Evolutionary conservation across 2,797 vertebrate species (phyloP), one percentile per base, ranked within the genome.

Genomic region (Rhinatrema bivittatum): DNA sequence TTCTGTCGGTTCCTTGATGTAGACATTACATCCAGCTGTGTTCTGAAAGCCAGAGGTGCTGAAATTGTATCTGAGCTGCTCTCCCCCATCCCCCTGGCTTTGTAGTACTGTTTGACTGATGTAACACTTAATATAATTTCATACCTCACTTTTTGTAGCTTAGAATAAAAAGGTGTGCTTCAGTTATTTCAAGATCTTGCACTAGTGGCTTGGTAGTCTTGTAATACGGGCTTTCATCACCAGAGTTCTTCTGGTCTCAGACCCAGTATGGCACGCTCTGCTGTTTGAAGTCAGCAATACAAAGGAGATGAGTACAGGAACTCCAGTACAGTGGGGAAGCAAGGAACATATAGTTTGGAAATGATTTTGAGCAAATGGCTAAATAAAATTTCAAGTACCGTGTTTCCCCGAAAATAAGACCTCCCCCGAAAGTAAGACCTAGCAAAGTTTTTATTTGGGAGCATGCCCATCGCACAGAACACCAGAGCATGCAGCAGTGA

Each of bases 1-100:
- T 68, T 78, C 75, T 68, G 75, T 78, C 80, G 79, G 64, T 62
- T 74, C 68, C 65, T 82, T 82, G 82, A 88, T 88, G 76, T 75
- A 86, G 83, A 87, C 65, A 79, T 75, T 81, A 73, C 61, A 78
- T 62, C 78, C 71, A 65, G 70, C 68, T 70, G 70, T 72, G 60
- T 65, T 79, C 65, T 78, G 69, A 78, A 69, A 78, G 56, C 56
- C 65, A 67, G 61, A 72, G 61, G 70, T 75, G 66, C 74, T 67
- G 62, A 76, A 72, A 74, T 28, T 42, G 41, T 33, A 48, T 66
- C 64, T 59, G 63, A 55, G 60, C 54, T 54, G 35, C 50, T 70
- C n/a, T n/a, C n/a, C n/a, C n/a, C n/a, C n/a, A n/a, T 32, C 9
- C 18, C 36, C 36, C 46, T 57, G 31, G 25, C 56, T 76, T 69